Base-by-base conservation (phyloP, 2,888 invertebrate species). In the Eugnorisma glareosa region DNA sequence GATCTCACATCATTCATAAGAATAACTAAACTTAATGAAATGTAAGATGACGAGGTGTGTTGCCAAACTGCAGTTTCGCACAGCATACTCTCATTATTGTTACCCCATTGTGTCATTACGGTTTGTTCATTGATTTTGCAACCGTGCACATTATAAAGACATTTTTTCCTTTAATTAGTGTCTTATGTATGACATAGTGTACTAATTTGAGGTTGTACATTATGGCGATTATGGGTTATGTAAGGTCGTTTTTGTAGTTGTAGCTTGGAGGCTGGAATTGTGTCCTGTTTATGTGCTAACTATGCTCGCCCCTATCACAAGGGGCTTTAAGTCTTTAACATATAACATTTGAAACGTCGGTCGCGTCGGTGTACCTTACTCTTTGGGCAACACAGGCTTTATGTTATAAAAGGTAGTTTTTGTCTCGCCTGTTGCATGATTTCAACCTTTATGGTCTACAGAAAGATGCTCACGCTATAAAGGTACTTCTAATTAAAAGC, bases 31-130 rank as follows among this genome's bases (percentile, higher is more conserved):
- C 18, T n/a, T 45, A 75, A 69, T 69, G 68, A 83, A 78, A 67
- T 83, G 51, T 75, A 59, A 83, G 69, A 84, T 77, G 77, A 83
- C 85, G 86, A 78, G 73, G 85, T 68, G 75, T 81, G 86, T 92
- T 92, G 83, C 90, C 86, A 90, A 91, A 91, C 87, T 71, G 76
- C 40, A 68, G 76, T 88, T 89, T 90, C 91, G 88, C 86, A 89
- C 89, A 86, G 86, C 83, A 84, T 85, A 89, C 88, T 93, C 93
- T 91, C 93, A 93, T 92, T 90, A 92, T 93, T 92, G 92, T 91
- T 90, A 87, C 84, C 86, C 70, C 79, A 89, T 93, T 93, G 92
- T 91, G 89, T 90, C 90, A 92, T 83, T 83, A 84, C 73, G 85
- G 89, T 90, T 92, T 91, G 88, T 87, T 89, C 89, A 91, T 90